Evolutionary conservation across 2,113 vertebrate species (phyloP).

Genomic region (Aviceda subcristata): DNA sequence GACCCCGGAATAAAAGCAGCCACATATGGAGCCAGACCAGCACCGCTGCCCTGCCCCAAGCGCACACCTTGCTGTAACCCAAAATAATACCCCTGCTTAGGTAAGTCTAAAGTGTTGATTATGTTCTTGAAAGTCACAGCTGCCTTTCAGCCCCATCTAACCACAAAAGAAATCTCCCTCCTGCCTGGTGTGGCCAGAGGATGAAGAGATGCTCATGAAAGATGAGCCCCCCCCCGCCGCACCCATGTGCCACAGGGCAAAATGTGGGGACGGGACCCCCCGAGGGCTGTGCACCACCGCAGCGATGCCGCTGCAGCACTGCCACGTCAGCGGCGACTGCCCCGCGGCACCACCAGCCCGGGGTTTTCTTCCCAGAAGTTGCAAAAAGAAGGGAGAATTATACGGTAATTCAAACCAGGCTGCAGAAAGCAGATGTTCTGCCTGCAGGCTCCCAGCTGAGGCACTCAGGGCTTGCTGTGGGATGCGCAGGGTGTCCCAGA

Average conservation of each 20-base stretch:
- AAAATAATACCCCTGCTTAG: background rate
- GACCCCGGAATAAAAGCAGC: background rate
- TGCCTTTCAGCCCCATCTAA: background rate
- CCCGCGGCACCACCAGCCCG: background rate
- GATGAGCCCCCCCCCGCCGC: background rate
- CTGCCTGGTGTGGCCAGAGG: background rate
- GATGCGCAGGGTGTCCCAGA: background rate
- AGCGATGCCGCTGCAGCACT: background rate
- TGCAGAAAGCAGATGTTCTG: background rate
- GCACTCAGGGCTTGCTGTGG: background rate
- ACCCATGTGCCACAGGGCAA: background rate
- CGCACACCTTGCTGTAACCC: background rate
- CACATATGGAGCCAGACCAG: background rate
- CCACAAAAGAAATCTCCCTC: background rate
- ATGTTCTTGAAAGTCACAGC: constrained; percentile 6
- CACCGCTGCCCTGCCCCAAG: background rate
- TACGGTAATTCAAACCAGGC: background rate
- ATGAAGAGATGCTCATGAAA: background rate
- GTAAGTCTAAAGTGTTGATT: constrained; percentile 1
- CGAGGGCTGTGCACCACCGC: background rate
- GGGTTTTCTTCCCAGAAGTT: background rate
- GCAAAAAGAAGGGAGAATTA: background rate
- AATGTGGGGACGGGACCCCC: accelerated
- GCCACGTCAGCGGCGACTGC: background rate
- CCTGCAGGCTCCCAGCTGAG: background rate